Percentiles rank a stretch among this genome's conserved stretches.
Evolutionary conservation across 2,888 invertebrate genomes (phyloP).

Genomic region (Morpho deidamia): DNA sequence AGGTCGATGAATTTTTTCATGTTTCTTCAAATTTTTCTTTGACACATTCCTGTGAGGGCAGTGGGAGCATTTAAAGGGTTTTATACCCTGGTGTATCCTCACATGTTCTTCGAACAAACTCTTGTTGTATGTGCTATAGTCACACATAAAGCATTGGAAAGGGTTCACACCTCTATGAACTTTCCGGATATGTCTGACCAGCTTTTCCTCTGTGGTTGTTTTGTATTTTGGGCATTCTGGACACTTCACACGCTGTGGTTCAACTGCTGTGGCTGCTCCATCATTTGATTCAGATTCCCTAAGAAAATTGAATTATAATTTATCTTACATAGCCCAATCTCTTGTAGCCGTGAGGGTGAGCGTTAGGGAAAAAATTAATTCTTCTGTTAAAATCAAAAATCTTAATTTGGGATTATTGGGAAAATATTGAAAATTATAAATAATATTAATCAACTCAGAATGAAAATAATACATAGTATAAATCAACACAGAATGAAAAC

Average conservation of each 20-base stretch:
- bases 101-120: conserved; percentile 55
- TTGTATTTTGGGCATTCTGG: conserved; percentile 41
- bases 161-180: conserved; percentile 53
- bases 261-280: neutral
- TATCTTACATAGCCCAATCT: too few species aligned
- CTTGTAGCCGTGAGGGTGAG: too few species aligned
- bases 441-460: too few species aligned
- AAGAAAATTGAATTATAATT: neutral
- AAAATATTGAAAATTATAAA: too few species aligned
- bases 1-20: conserved; percentile 48
- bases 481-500: too few species aligned
- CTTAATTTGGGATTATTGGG: too few species aligned
- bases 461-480: too few species aligned
- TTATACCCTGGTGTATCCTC: conserved; percentile 55
- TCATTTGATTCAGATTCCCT: neutral
- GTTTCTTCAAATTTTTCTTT: conserved; percentile 58
- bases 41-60: conserved; percentile 55
- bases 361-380: too few species aligned
- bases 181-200: conserved; percentile 45
- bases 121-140: conserved; percentile 58
- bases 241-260: conserved; percentile 24
- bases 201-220: conserved; percentile 42
- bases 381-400: too few species aligned
- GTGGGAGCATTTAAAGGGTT: conserved; percentile 55
- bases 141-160: conserved; percentile 59